Evolutionary conservation across 2,888 invertebrate species (phyloP), one percentile per base, ranked within the genome.

Genomic region (Thalpophila matura): DNA sequence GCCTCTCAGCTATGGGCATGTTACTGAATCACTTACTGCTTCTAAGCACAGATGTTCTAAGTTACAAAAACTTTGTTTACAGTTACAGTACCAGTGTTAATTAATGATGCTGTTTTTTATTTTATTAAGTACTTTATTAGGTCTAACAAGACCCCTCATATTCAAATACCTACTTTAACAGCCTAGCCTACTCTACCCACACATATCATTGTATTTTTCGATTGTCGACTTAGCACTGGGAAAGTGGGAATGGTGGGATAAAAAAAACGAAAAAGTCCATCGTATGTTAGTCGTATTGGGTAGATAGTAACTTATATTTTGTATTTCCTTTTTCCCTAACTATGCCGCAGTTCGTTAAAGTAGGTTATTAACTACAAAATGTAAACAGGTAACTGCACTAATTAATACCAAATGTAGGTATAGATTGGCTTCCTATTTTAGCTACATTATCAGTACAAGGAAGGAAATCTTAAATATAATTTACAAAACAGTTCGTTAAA

Each of bases 391-490:
- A 77, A 77, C 55, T 71, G 51, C 12, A 65, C 67, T 78, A 77
- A 77, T 77, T 77, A 77, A 62, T 64, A 58, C 59, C 29, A 5
- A 53, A 43, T 38, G 40, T 46, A 29, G n/a, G n/a, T n/a, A 20
- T 58, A 27, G 42, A 31, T 38, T 45, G 45, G 57, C 35, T 71
- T 62, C 62, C 72, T 42, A 58, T 73, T 72, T 67, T 72, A 68
- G 68, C 58, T 35, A 35, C 60, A 68, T 59, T 73, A 79, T 75
- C 76, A 66, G 63, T 61, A 82, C 50, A 56, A 79, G 85, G 86
- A 86, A 86, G 85, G 85, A 86, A 85, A 84, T 76, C 67, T 77
- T 77, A 61, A 68, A 61, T 75, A 62, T 77, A 79, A 72, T 79
- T 77, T 74, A 77, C 74, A 78, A 79, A 78, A 81, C 80, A 78